Evolutionary conservation across 2,797 vertebrate genomes (phyloP).

Genomic region (Malacoraja senta): DNA sequence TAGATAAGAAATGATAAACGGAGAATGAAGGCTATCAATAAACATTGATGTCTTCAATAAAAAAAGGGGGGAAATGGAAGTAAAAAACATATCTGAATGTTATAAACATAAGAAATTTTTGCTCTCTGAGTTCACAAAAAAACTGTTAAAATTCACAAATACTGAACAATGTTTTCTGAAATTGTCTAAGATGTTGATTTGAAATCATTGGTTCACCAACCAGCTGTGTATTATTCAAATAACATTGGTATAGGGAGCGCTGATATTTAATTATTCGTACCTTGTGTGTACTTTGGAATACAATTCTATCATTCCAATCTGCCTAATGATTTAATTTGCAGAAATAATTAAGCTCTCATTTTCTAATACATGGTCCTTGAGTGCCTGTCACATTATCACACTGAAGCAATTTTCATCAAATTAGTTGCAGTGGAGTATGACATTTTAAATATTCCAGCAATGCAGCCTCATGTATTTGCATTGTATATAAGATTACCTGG

Average conservation of each 20-base stretch:
- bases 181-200: neutral
- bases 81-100: neutral
- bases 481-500: neutral
- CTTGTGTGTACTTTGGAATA: neutral
- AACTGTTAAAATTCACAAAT: neutral
- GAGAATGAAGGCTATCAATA: neutral
- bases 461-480: conserved; percentile 4
- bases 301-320: conserved; percentile 10
- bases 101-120: neutral
- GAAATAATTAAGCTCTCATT: neutral
- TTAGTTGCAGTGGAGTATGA: neutral
- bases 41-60: neutral
- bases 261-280: neutral
- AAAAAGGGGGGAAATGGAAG: neutral
- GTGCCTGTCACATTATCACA: conserved; percentile 18
- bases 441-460: conserved; percentile 19
- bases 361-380: conserved; percentile 14
- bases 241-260: too few species aligned
- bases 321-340: conserved; percentile 9
- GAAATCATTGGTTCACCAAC: too few species aligned
- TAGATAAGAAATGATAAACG: too few species aligned
- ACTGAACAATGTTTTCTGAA: too few species aligned
- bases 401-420: neutral
- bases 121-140: neutral
- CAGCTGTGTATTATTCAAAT: neutral